Evolutionary conservation across 2,888 invertebrate species (phyloP).

Genomic region (Callyntrura guangdongensis): DNA sequence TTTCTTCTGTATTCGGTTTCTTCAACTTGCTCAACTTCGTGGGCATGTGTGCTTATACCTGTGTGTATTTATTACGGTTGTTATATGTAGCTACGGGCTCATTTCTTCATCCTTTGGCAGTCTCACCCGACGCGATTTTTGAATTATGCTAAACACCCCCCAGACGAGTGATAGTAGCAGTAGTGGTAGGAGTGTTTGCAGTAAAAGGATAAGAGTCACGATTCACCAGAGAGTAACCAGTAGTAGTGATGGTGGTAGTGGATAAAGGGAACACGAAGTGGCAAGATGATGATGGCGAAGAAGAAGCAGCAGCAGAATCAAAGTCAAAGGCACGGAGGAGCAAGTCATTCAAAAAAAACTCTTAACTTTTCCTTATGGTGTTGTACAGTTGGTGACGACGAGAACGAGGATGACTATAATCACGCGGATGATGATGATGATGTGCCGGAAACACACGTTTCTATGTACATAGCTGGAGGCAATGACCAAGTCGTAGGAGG

Average conservation of each 20-base stretch:
- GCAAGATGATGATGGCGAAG: not conserved
- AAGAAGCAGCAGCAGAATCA: slow-evolving; percentile 46
- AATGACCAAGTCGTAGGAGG: slow-evolving; percentile 2
- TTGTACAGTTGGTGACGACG: no score
- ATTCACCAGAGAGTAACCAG: slow-evolving; percentile 29
- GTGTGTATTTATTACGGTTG: slow-evolving; percentile 54
- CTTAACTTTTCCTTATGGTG: slow-evolving; percentile 47
- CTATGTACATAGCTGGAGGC: slow-evolving; percentile 63
- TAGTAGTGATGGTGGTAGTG: not conserved
- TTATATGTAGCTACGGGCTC: slow-evolving; percentile 47
- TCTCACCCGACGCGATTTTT: slow-evolving; percentile 74
- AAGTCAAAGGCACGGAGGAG: slow-evolving; percentile 46
- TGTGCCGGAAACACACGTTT: slow-evolving; percentile 72
- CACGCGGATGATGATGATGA: slow-evolving; percentile 49
- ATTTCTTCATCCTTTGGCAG: slow-evolving; percentile 71
- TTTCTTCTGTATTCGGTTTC: no score
- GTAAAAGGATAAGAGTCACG: slow-evolving; percentile 70
- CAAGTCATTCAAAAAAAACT: slow-evolving; percentile 72
- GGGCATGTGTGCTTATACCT: not conserved
- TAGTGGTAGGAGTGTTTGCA: not conserved
- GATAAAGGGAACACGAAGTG: slow-evolving; percentile 1
- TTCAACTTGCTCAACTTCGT: not conserved
- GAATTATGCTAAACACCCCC: slow-evolving; percentile 75
- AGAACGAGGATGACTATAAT: not conserved
- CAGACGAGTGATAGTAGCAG: slow-evolving; percentile 43